Base-by-base conservation (phyloP, 2,888 invertebrate species). In the Ferrisia virgata region DNA sequence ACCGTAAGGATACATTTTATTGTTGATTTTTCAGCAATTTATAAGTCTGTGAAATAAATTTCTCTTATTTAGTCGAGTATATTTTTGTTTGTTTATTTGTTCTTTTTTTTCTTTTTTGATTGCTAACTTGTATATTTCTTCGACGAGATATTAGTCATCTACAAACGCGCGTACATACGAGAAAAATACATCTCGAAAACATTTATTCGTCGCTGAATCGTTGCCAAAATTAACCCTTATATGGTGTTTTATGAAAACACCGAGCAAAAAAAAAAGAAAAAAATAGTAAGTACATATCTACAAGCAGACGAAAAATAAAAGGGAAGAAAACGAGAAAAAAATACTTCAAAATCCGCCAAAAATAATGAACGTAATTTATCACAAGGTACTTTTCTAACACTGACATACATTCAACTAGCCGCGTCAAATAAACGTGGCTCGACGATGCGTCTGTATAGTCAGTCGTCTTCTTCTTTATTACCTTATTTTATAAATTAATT, bases 401-500 rank as follows among this genome's bases (percentile, higher is more conserved):
- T 28, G 58, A 64, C 58, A 64, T 28, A 64, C 58, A 28, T 64
- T 64, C 25, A 64, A 28, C 58, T 28, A 64, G 58, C n/a, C n/a
- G n/a, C 58, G 58, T 64, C 58, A 64, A 64, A 64, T 64, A 64
- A 64, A 64, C 58, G 58, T 64, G 58, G 58, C 58, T 18, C 8
- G 36, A n/a, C n/a, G n/a, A n/a, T n/a, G 36, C 47, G 47, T 47
- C 47, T 9, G 47, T 8, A 18, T 47, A n/a, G 18, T 25, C 28
- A 11, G 25, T 39, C 5, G 39, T 11, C 58, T 25, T 64, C 58
- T 64, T 25, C 58, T 64, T 64, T 64, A 64, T 64, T 64, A 64
- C 58, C 58, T 64, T 64, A 64, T 64, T 64, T 64, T 64, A 64
- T 64, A 64, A 64, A 64, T 64, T 25, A 64, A 64, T 64, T 64